phyloP scores from a whole-genome alignment of 2,888 invertebrate species.

The Hyles lineata region DNA sequence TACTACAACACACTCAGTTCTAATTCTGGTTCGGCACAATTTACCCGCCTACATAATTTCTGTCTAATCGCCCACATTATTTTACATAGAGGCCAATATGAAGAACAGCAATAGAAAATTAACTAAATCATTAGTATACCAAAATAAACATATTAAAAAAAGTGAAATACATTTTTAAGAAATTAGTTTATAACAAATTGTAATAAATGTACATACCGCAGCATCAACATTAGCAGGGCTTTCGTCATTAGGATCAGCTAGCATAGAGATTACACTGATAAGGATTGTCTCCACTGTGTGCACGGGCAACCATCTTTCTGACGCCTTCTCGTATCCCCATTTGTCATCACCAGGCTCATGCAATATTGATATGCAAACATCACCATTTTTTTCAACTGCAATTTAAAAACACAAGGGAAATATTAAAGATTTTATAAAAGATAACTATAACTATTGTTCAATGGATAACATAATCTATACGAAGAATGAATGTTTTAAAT shows the following conservation, averaged over 20 bases:
- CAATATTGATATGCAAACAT: conserved; percentile 99
- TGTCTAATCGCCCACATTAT: not conserved
- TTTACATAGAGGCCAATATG: not conserved
- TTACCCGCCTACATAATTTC: not conserved
- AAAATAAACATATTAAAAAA: too few relatives aligned
- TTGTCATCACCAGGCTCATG: conserved; percentile 99
- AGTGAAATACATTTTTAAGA: too few relatives aligned
- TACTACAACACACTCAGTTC: not conserved
- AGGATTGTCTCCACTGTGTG: conserved; percentile 99
- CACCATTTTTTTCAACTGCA: conserved; percentile 97
- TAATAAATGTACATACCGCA: conserved; percentile 88
- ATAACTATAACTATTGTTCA: too few relatives aligned
- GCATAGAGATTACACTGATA: conserved; percentile 99
- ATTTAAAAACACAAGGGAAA: conserved; percentile 41
- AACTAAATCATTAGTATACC: too few relatives aligned
- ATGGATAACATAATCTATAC: too few relatives aligned
- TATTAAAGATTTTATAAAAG: too few relatives aligned
- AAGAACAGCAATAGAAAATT: not conserved
- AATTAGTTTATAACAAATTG: too few relatives aligned
- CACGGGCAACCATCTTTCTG: conserved; percentile 99
- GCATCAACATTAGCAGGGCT: conserved; percentile 99
- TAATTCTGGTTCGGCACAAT: not conserved
- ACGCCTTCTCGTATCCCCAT: conserved; percentile 99
- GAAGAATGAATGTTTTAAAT: too few relatives aligned
- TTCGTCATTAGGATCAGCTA: conserved; percentile 99